phyloP scores from a whole-genome alignment of 2,888 invertebrate genomes.

The Tetheella fluctuosa region DNA sequence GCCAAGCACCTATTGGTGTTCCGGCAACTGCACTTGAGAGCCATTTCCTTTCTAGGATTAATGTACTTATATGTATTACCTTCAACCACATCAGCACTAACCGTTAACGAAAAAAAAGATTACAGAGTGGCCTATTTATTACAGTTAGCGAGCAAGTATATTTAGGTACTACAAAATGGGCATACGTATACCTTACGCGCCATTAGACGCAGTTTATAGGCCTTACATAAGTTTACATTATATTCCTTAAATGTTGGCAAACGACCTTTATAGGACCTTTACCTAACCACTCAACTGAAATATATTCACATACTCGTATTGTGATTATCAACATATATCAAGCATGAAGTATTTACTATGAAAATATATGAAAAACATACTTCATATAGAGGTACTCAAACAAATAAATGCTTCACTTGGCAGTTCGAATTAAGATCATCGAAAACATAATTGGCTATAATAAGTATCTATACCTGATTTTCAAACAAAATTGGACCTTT shows the following conservation, averaged over 20 bases:
- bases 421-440: background rate
- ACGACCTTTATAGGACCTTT: background rate
- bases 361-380: background rate
- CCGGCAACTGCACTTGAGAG: no score
- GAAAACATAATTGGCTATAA: background rate
- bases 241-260: background rate
- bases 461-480: background rate
- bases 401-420: background rate
- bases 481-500: background rate
- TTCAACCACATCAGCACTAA: no score
- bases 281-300: background rate
- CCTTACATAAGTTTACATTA: background rate
- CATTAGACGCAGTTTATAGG: background rate
- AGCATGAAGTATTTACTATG: background rate
- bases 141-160: background rate
- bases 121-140: background rate
- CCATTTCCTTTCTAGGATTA: no score
- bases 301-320: constrained; percentile 1
- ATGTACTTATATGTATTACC: no score
- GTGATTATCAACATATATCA: background rate
- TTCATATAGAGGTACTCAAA: background rate
- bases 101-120: background rate
- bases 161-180: background rate
- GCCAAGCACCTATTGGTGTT: no score
- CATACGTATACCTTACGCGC: background rate